Conservation (phyloP, 1,140 invertebrate species). For the Tribolium castaneum region DNA sequence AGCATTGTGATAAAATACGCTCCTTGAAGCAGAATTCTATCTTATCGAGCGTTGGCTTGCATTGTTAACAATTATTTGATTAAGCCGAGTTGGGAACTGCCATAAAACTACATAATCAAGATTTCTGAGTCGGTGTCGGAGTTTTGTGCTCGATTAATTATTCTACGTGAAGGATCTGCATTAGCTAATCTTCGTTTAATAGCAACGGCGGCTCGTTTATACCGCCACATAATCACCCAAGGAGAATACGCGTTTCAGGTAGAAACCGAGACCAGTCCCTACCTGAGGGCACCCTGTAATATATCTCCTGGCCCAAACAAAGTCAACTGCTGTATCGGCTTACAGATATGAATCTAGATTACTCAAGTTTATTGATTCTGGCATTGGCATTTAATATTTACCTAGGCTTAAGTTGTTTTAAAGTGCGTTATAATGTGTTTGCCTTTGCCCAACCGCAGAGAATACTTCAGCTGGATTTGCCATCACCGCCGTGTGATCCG, state of each 20-base stretch:
- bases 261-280: conserved; percentile 23
- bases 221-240: conserved; percentile 19
- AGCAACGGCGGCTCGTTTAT: conserved; percentile 29
- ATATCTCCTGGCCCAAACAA: conserved; percentile 46
- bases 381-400: conserved; percentile 50
- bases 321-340: conserved; percentile 47
- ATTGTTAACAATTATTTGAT: conserved; percentile 24
- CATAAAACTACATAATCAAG: conserved; percentile 14
- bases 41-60: neutral
- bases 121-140: conserved; percentile 7
- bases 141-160: conserved; percentile 22
- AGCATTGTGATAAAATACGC: neutral
- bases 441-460: conserved; percentile 4
- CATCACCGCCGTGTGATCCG: neutral
- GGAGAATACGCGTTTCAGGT: conserved; percentile 30
- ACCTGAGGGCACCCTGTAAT: conserved; percentile 34
- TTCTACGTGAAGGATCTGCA: conserved; percentile 17
- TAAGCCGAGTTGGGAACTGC: neutral
- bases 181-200: conserved; percentile 7
- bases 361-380: conserved; percentile 51
- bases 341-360: conserved; percentile 49
- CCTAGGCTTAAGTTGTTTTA: conserved; percentile 49
- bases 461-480: neutral
- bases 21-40: conserved; percentile 1
- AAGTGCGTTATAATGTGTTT: conserved; percentile 49